Conservation (phyloP, 2,888 invertebrate genomes). For the Parthenolecanium corni region DNA sequence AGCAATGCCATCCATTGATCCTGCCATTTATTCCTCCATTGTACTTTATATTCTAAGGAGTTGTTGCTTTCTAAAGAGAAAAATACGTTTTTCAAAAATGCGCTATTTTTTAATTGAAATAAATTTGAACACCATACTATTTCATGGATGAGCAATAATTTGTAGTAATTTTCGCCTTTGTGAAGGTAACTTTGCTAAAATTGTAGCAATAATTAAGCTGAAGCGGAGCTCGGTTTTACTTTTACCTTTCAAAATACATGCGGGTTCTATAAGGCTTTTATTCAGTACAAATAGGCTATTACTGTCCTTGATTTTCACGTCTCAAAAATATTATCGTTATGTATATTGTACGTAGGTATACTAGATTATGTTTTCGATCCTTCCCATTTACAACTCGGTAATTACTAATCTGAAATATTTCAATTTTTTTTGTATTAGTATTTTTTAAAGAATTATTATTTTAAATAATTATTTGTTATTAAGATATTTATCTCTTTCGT, state of each 20-base stretch:
- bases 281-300: too few species aligned
- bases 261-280: too few species aligned
- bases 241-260: too few species aligned
- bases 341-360: too few species aligned
- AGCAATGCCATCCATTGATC: constrained; percentile 23
- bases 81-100: background rate
- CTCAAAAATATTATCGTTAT: too few species aligned
- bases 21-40: constrained; percentile 17
- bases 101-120: background rate
- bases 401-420: too few species aligned
- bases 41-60: background rate
- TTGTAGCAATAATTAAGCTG: too few species aligned
- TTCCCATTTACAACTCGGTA: constrained; percentile 1
- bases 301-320: too few species aligned
- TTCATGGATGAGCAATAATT: background rate
- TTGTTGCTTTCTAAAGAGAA: background rate
- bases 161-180: background rate
- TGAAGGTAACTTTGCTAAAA: background rate
- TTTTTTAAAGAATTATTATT: too few species aligned
- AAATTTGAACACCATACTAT: background rate
- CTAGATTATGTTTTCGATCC: too few species aligned
- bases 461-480: constrained; percentile 1
- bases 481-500: constrained; percentile 9
- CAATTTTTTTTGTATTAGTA: too few species aligned
- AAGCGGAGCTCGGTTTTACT: too few species aligned